Conservation (phyloP, 35 echinoderm and acorn worm species). For the Amphiura filiformis region DNA sequence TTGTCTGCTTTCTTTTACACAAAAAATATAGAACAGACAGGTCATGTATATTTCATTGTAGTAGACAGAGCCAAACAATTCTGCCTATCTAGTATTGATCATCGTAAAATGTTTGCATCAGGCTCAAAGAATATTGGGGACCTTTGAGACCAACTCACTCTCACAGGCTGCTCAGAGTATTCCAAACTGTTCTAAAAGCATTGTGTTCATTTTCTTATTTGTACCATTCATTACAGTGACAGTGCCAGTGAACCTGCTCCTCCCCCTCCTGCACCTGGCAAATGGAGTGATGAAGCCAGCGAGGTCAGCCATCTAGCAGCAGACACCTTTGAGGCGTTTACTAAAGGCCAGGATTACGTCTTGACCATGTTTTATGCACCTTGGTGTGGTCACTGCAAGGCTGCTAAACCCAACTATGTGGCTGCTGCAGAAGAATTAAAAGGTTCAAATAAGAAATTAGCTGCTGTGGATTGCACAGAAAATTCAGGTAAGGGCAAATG, state of each 20-base stretch:
- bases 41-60: too few species aligned
- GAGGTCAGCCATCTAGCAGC: slow-evolving; percentile 65
- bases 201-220: neutral
- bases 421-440: slow-evolving; percentile 69
- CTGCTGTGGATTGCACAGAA: slow-evolving; percentile 85
- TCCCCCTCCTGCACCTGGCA: slow-evolving; percentile 53
- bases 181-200: slow-evolving; percentile 1
- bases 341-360: slow-evolving; percentile 55
- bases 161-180: neutral
- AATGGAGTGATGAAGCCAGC: slow-evolving; percentile 82
- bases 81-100: neutral
- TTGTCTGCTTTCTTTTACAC: too few species aligned
- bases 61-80: neutral
- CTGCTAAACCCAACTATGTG: slow-evolving; percentile 73
- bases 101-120: too few species aligned
- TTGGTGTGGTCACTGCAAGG: slow-evolving; percentile 96
- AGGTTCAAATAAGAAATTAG: slow-evolving; percentile 40
- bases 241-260: slow-evolving; percentile 15
- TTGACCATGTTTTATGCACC: slow-evolving; percentile 94
- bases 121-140: neutral
- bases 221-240: neutral
- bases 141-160: neutral
- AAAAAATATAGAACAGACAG: too few species aligned
- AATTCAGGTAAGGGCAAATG: slow-evolving; percentile 57
- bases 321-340: slow-evolving; percentile 67